Evolutionary conservation across 2,888 invertebrate species (phyloP), one percentile per base, ranked within the genome.

Genomic region (Lepidocyrtoides sp.): DNA sequence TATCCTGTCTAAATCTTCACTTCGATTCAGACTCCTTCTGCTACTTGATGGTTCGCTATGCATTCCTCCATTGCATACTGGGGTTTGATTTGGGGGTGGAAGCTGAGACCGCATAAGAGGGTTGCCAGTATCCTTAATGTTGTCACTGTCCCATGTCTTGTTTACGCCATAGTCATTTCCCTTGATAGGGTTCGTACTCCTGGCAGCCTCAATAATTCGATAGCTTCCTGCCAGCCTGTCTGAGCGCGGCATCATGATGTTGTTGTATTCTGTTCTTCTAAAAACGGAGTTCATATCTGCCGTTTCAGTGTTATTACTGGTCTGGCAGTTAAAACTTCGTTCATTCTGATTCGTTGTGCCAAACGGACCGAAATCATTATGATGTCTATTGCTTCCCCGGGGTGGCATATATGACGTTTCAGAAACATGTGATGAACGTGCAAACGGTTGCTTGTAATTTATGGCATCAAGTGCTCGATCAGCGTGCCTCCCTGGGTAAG

Each of bases 201-300:
- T 12, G 7, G 66, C 66, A 29, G 66, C 66, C 5, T 84, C 29
- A 41, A 57, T 5, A 1, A 44, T 20, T 60, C 63, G 20, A 7
- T 60, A 82, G 20, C 60, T 41, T 60, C 48, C 83, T 1, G 26
- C 26, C 3, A 66, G 14, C 12, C 57, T 32, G 23, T 85, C 85
- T 14, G 77, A 44, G 8, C 79, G 29, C 10, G n/a, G n/a, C n/a
- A 8, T 72, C 0, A 32, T 23, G 12, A 84, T 66, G 17, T 14
- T 63, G n/a, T 63, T 29, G 44, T 79, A 51, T 1, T 83, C 88
- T 41, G 91, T 69, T 10, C 89, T 41, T 77, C 75, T 54, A 26
- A 89, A 91, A 84, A 91, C 83, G 26, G 89, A 48, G 17, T 75
- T 66, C 14, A 91, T 91, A 29, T 91, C 88, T 20, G n/a, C n/a